Conservation (phyloP, 1,140 invertebrate species). For the Glomeris maerens region DNA sequence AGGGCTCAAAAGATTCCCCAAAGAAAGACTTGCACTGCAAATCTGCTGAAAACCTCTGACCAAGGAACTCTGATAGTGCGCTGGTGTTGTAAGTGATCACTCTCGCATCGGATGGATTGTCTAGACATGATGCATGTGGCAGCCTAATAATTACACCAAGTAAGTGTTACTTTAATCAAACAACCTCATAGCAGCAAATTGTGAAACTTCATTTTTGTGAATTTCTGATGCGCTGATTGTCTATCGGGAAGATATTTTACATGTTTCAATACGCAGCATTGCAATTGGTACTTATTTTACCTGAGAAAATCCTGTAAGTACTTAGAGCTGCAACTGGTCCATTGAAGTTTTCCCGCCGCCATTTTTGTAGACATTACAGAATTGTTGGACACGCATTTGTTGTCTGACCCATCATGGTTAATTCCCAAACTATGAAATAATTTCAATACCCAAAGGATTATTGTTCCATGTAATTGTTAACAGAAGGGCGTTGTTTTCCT, state of each 20-base stretch:
- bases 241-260: not conserved
- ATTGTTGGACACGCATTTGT: constrained; percentile 20
- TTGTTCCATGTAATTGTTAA: too few relatives aligned
- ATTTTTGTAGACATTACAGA: constrained; percentile 24
- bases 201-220: not conserved
- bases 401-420: constrained; percentile 23
- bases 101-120: too few relatives aligned
- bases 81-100: too few relatives aligned
- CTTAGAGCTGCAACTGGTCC: constrained; percentile 23
- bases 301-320: constrained; percentile 16
- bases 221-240: not conserved
- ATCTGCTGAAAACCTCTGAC: not conserved
- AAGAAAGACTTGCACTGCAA: not conserved
- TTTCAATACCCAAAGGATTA: not conserved
- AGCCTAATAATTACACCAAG: too few relatives aligned
- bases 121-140: too few relatives aligned
- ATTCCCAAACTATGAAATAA: constrained; percentile 21
- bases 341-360: constrained; percentile 22
- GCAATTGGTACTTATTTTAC: not conserved
- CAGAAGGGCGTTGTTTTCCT: too few relatives aligned
- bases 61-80: not conserved
- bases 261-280: too few relatives aligned
- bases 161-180: too few relatives aligned
- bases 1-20: not conserved
- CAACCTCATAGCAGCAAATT: too few relatives aligned